Percentiles rank a stretch among this genome's conserved stretches.
Conservation (phyloP, 2,797 vertebrate genomes). For the Lagorchestes hirsutus region DNA sequence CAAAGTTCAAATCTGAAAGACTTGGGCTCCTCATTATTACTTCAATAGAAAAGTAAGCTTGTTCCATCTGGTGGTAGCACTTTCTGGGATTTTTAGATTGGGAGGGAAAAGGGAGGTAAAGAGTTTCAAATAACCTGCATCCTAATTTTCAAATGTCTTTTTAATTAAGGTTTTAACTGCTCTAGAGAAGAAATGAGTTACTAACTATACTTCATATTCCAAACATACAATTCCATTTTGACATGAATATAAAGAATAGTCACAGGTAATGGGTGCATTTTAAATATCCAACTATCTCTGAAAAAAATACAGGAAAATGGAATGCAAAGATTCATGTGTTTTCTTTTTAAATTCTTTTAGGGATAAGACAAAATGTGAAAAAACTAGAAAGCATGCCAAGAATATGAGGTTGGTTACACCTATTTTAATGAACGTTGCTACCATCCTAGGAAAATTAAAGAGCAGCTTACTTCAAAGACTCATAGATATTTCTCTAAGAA, state of each 20-base stretch:
- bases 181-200: background rate
- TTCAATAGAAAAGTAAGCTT: slow-evolving; percentile 11
- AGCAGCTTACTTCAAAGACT: background rate
- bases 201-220: background rate
- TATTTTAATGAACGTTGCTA: background rate
- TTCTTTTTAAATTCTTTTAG: background rate
- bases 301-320: background rate
- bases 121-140: background rate
- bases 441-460: background rate
- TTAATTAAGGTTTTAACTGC: slow-evolving; percentile 50
- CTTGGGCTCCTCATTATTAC: slow-evolving; percentile 8
- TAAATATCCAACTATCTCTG: background rate
- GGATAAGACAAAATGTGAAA: slow-evolving; percentile 15
- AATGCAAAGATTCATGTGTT: background rate
- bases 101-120: background rate
- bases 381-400: background rate
- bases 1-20: slow-evolving; percentile 21
- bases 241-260: background rate
- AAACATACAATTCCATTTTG: background rate
- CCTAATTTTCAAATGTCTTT: background rate
- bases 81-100: slow-evolving; percentile 35
- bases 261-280: background rate
- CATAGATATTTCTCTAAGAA: background rate
- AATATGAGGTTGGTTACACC: background rate
- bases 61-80: slow-evolving; percentile 4